Evolutionary conservation across 2,113 vertebrate genomes (phyloP).

Genomic region (Oryzias melastigma): DNA sequence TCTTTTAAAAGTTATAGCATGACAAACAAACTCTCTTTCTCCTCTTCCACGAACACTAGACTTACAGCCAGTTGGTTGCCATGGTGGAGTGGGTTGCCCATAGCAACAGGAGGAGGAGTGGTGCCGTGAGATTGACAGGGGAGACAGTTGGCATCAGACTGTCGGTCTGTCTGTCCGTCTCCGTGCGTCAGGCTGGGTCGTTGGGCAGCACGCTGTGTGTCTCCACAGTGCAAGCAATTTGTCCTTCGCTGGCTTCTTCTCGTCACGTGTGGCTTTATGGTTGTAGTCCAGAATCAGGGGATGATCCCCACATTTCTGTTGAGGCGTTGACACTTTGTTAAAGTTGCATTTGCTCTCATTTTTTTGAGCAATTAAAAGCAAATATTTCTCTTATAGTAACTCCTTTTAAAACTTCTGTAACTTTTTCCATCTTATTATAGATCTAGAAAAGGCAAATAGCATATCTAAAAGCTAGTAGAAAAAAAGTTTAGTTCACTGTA

Average conservation of each 20-base stretch:
- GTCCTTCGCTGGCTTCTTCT: conserved; percentile 20
- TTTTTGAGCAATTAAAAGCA: too few species aligned
- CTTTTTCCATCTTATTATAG: too few species aligned
- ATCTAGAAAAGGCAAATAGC: too few species aligned
- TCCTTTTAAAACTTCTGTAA: too few species aligned
- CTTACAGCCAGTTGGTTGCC: conserved; percentile 86
- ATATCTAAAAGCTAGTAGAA: too few species aligned
- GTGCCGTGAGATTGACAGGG: conserved; percentile 81
- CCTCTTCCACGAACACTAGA: conserved; percentile 55
- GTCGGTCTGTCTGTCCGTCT: conserved; percentile 76
- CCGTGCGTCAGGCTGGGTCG: conserved; percentile 63
- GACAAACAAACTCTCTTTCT: conserved; percentile 75
- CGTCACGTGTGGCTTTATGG: conserved; percentile 21
- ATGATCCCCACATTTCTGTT: conserved; percentile 77
- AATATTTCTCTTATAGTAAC: too few species aligned
- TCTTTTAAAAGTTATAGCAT: conserved; percentile 80
- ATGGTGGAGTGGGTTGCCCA: conserved; percentile 81
- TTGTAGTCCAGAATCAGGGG: conserved; percentile 56
- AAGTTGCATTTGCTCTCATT: neutral
- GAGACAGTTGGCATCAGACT: conserved; percentile 85
- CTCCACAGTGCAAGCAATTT: conserved; percentile 38
- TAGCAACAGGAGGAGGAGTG: conserved; percentile 85
- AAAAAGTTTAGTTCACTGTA: too few species aligned
- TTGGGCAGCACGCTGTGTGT: conserved; percentile 55
- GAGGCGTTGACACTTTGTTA: conserved; percentile 12